A percentile compares a stretch with the other conserved stretches of the same genome.
These are phyloP conservation scores for Tanypteryx hageni DNA, from an alignment of 2,888 invertebrate genomes.

Conservation along the genomic window DNA sequence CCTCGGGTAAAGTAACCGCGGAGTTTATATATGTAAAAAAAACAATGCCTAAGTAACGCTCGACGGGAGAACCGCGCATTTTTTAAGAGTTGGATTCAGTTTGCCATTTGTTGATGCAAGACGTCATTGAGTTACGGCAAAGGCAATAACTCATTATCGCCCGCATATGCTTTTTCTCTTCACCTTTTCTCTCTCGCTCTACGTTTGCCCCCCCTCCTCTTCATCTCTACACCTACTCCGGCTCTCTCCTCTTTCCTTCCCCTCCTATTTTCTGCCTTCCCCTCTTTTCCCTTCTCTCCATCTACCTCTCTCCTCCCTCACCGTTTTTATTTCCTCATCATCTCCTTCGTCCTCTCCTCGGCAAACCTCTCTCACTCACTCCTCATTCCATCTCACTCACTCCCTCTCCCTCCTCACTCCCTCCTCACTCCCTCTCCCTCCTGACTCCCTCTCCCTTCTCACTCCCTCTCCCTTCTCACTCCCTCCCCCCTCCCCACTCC, in stretches of 20 bases:
- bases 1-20: too few relatives aligned
- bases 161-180: not conserved
- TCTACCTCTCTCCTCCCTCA: not conserved
- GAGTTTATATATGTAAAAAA: too few relatives aligned
- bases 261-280: not conserved
- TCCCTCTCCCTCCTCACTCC: not conserved
- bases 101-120: conserved; percentile 3
- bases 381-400: not conserved
- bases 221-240: not conserved
- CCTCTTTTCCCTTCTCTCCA: not conserved
- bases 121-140: conserved; percentile 24
- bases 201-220: not conserved
- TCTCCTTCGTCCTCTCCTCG: not conserved
- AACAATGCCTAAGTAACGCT: too few relatives aligned
- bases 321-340: conserved; percentile 43
- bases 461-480: not conserved
- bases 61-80: not conserved
- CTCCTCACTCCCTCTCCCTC: not conserved
- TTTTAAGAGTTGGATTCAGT: not conserved
- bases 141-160: conserved; percentile 49
- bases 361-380: not conserved
- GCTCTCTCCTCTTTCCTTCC: not conserved
- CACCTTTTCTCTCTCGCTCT: not conserved
- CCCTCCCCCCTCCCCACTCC: not conserved
- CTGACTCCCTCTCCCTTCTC: not conserved